Conservation (phyloP, 2,888 invertebrate genomes). For the Caenorhabditis auriculariae region DNA sequence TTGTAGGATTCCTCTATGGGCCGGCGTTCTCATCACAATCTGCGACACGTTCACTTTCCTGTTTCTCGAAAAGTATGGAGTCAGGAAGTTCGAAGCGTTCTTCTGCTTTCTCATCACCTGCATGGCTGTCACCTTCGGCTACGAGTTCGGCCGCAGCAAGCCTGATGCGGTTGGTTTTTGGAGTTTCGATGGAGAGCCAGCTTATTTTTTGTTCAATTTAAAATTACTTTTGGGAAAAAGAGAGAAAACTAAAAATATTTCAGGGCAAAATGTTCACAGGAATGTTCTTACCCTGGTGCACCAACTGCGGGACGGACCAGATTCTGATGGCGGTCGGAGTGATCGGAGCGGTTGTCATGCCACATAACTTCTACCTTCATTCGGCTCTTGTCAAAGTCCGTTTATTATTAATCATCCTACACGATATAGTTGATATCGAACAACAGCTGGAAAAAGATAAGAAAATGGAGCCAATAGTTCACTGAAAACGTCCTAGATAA, state of each 20-base stretch:
- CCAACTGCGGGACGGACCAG: slow-evolving; percentile 73
- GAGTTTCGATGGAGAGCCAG: neutral
- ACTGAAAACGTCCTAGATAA: neutral
- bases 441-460: no score
- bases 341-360: slow-evolving; percentile 86
- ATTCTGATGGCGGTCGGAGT: slow-evolving; percentile 71
- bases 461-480: no score
- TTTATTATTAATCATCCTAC: neutral
- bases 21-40: slow-evolving; percentile 81
- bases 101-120: slow-evolving; percentile 79
- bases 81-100: slow-evolving; percentile 78
- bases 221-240: no score
- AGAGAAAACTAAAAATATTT: no score
- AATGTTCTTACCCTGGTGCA: slow-evolving; percentile 80
- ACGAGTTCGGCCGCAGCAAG: slow-evolving; percentile 63
- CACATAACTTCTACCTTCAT: slow-evolving; percentile 85
- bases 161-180: slow-evolving; percentile 33
- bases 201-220: no score
- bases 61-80: slow-evolving; percentile 79
- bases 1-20: slow-evolving; percentile 75
- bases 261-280: slow-evolving; percentile 75
- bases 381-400: slow-evolving; percentile 82
- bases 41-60: slow-evolving; percentile 85
- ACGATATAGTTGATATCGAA: neutral
- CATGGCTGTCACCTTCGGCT: slow-evolving; percentile 87